These are phyloP conservation scores for Myodes glareolus DNA, from an alignment of 2,113 vertebrate genomes.

Conservation along the genomic window DNA sequence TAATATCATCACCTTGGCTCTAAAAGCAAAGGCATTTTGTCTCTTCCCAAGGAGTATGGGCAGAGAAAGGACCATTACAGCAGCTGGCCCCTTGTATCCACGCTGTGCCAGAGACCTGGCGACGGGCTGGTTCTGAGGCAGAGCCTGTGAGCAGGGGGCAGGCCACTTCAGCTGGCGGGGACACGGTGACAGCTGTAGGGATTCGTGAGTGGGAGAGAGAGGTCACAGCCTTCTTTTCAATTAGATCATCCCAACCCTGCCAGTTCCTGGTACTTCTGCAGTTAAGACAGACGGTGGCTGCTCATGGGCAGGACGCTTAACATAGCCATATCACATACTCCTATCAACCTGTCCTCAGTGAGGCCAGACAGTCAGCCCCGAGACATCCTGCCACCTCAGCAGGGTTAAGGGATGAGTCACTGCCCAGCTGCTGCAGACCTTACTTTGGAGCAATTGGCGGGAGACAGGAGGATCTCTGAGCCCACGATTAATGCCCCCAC, in stretches of 20 bases:
- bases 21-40: not conserved
- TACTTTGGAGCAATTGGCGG: not conserved
- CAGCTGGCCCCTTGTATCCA: not conserved
- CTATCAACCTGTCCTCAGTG: not conserved
- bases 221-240: conserved; percentile 68
- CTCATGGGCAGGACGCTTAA: not conserved
- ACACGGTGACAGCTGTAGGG: not conserved
- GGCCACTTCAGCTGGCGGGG: not conserved
- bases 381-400: not conserved
- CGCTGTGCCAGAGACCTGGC: conserved; percentile 4
- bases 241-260: conserved; percentile 61
- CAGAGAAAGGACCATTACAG: not conserved
- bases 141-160: not conserved
- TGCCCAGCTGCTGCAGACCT: not conserved
- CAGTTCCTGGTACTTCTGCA: not conserved
- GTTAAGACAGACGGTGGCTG: conserved; percentile 48
- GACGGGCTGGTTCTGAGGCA: not conserved
- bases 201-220: not conserved
- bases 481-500: not conserved
- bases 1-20: not conserved
- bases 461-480: not conserved
- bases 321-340: not conserved
- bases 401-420: not conserved
- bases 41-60: not conserved
- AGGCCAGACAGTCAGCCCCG: not conserved